Evolutionary conservation across 1,140 invertebrate genomes (phyloP).

Genomic region (Drosophila aff.): DNA sequence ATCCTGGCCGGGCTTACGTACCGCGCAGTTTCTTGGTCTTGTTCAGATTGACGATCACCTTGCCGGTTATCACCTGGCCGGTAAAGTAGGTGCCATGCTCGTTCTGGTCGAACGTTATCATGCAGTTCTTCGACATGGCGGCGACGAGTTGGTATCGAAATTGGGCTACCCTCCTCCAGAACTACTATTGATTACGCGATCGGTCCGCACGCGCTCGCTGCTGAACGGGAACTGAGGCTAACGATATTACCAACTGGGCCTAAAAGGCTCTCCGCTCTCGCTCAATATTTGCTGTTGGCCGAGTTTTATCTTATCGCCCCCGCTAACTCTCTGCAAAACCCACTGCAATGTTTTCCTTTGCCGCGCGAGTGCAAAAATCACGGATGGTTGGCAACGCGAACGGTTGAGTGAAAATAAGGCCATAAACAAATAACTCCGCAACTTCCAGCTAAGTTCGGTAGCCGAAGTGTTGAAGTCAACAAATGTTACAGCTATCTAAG

Average conservation of each 20-base stretch:
- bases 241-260: constrained; percentile 2
- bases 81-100: constrained; percentile 86
- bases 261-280: constrained; percentile 16
- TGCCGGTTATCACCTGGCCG: constrained; percentile 86
- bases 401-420: constrained; percentile 22
- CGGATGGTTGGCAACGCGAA: constrained; percentile 14
- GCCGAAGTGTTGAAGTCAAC: no score
- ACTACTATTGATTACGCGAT: not conserved
- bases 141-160: not conserved
- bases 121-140: constrained; percentile 80
- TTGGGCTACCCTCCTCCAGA: not conserved
- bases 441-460: constrained; percentile 3
- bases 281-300: constrained; percentile 9
- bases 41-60: constrained; percentile 85
- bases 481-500: not conserved
- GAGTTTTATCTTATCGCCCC: constrained; percentile 47
- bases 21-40: constrained; percentile 86
- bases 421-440: not conserved
- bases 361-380: constrained; percentile 15
- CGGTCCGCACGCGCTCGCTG: constrained; percentile 51
- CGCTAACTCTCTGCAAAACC: constrained; percentile 34
- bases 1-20: constrained; percentile 45
- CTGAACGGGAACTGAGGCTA: constrained; percentile 53
- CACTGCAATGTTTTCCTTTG: constrained; percentile 24
- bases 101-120: constrained; percentile 86